Percentiles rank a stretch among this genome's conserved stretches.
phyloP scores from a whole-genome alignment of 1,140 invertebrate species.

The Anastrepha ludens region DNA sequence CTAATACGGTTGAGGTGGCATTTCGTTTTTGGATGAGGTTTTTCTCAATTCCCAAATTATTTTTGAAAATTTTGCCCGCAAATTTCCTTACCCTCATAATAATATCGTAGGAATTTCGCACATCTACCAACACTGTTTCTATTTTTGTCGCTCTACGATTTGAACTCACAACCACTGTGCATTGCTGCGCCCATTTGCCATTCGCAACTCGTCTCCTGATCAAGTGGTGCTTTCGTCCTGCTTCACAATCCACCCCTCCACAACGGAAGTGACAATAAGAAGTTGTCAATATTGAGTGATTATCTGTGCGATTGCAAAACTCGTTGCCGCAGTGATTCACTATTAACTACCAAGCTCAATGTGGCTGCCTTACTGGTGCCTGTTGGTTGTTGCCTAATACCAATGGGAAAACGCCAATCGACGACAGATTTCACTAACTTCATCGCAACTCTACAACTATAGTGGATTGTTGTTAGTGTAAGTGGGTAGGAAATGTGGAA shows the following conservation, averaged over 20 bases:
- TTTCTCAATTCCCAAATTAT: too few relatives aligned
- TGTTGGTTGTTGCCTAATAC: not conserved
- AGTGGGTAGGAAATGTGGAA: constrained; percentile 10
- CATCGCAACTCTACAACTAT: not conserved
- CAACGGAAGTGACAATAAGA: constrained; percentile 73
- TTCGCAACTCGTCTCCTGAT: too few relatives aligned
- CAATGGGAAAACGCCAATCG: constrained; percentile 6
- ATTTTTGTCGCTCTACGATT: too few relatives aligned
- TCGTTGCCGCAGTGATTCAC: constrained; percentile 6
- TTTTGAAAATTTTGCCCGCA: too few relatives aligned
- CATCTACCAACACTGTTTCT: too few relatives aligned
- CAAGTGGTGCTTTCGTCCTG: too few relatives aligned
- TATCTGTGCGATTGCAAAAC: constrained; percentile 65
- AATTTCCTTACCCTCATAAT: too few relatives aligned
- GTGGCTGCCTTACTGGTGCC: not conserved
- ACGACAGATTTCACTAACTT: constrained; percentile 7
- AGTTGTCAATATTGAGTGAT: constrained; percentile 74
- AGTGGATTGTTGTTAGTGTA: not conserved
- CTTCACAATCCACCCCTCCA: not conserved
- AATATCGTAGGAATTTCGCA: too few relatives aligned
- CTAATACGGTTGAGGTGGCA: too few relatives aligned
- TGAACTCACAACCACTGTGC: too few relatives aligned
- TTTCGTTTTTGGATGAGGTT: too few relatives aligned
- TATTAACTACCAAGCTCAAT: constrained; percentile 18
- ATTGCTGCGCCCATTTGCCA: too few relatives aligned